These are phyloP conservation scores for Drosophila lutescens DNA, from an alignment of 2,888 invertebrate genomes.

Conservation along the genomic window DNA sequence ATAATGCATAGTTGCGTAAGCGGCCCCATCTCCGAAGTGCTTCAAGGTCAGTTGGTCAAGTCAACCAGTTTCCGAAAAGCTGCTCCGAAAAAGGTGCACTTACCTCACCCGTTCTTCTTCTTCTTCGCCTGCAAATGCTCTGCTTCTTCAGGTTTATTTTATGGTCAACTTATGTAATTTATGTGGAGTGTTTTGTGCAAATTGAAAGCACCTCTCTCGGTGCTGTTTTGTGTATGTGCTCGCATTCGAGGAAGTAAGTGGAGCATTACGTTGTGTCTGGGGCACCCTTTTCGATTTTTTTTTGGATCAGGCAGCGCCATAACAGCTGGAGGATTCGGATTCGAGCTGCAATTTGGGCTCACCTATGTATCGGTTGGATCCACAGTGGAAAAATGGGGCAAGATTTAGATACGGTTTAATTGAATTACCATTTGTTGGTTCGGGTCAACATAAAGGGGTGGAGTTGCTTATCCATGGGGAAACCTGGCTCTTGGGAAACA, in stretches of 20 bases:
- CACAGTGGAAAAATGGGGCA: constrained; percentile 35
- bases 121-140: constrained; percentile 21
- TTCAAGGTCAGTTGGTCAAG: constrained; percentile 73
- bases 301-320: constrained; percentile 41
- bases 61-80: constrained; percentile 52
- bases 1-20: constrained; percentile 49
- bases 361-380: constrained; percentile 3
- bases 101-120: constrained; percentile 34
- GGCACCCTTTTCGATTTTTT: constrained; percentile 56
- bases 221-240: constrained; percentile 28
- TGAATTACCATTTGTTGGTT: constrained; percentile 31
- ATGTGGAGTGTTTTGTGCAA: constrained; percentile 78
- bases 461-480: constrained; percentile 1
- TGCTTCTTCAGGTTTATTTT: constrained; percentile 22
- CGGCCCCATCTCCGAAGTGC: constrained; percentile 30
- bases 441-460: background rate
- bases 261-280: constrained; percentile 71
- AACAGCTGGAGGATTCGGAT: constrained; percentile 23
- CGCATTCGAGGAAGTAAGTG: constrained; percentile 72
- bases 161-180: constrained; percentile 70
- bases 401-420: constrained; percentile 25
- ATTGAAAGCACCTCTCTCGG: constrained; percentile 67
- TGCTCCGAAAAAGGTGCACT: constrained; percentile 51
- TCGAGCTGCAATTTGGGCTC: constrained; percentile 27
- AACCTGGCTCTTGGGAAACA: constrained; percentile 25